Evolutionary conservation across 30 jellyfish, hydroid and myxozoan species (phyloP), one percentile per base, ranked within the genome.

Genomic region (Mastigias papua): DNA sequence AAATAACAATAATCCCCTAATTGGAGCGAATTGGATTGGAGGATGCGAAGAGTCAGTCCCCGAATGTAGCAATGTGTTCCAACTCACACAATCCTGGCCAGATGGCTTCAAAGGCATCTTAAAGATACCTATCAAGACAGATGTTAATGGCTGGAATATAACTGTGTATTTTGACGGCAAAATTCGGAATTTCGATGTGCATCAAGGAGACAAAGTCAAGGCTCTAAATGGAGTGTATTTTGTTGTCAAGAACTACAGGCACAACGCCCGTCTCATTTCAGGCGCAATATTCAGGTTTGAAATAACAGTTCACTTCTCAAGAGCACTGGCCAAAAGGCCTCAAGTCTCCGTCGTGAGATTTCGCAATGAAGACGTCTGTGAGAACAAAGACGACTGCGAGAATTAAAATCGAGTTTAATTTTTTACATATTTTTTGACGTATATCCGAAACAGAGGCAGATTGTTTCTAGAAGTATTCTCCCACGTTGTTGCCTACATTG

Each of bases 71-170:
- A 42, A 20, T 7, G n/a, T 87, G 50, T 76, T 87, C 58, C 46
- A 23, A 25, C 21, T 51, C 6, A 5, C 37, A 31, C 54, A 79
- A 30, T 1, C 48, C 13, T 87, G 96, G 96, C 90, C 90, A 29
- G 90, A 87, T 67, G 96, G 96, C 48, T 82, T 73, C 27, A 65
- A 75, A 48, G 96, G 96, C 22, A 34, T 32, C 58, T 29, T 87
- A 32, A 63, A 34, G 16, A 69, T 87, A 46, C 96, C 90, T 3
- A 46, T 87, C 73, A 65, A 48, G n/a, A 51, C 33, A n/a, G 48
- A 19, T 2, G 88, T 61, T 30, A 25, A 75, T 9, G 90, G 90
- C 17, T 87, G 96, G 96, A 85, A 85, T 32, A 54, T 85, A 5
- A 85, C 94, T 8, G 69, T 85, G 32, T 46, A 16, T 32, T 85